These are phyloP conservation scores for Pseudocheirus occidentalis DNA, from an alignment of 2,797 vertebrate genomes.

Conservation along the genomic window DNA sequence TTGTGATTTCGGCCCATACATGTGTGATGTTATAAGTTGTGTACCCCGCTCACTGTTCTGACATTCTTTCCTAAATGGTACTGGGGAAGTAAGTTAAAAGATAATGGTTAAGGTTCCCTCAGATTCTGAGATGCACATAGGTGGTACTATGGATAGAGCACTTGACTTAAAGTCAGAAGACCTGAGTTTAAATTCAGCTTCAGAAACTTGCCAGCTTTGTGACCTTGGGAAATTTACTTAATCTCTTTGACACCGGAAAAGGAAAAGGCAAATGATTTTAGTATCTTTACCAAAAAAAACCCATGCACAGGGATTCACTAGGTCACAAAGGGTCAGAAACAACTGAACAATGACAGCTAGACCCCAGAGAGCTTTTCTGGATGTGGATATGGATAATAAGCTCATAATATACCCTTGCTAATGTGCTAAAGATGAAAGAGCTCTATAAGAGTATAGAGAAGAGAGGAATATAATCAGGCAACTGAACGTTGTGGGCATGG, in stretches of 20 bases:
- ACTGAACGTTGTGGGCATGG: not conserved
- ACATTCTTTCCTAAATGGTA: not conserved
- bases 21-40: not conserved
- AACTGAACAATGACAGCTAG: not conserved
- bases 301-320: not conserved
- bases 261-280: not conserved
- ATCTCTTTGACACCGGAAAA: not conserved
- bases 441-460: not conserved
- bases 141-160: not conserved
- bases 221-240: not conserved
- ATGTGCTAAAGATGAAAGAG: not conserved
- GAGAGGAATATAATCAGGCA: not conserved
- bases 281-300: not conserved
- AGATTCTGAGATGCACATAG: not conserved
- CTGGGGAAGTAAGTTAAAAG: not conserved
- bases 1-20: not conserved
- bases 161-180: not conserved
- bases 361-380: not conserved
- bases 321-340: not conserved
- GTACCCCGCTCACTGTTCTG: not conserved
- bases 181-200: not conserved
- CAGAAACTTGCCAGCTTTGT: not conserved
- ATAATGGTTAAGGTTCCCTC: not conserved
- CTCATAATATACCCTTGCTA: not conserved
- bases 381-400: not conserved